phyloP scores from a whole-genome alignment of 2,113 vertebrate genomes.

The Mus pahari region DNA sequence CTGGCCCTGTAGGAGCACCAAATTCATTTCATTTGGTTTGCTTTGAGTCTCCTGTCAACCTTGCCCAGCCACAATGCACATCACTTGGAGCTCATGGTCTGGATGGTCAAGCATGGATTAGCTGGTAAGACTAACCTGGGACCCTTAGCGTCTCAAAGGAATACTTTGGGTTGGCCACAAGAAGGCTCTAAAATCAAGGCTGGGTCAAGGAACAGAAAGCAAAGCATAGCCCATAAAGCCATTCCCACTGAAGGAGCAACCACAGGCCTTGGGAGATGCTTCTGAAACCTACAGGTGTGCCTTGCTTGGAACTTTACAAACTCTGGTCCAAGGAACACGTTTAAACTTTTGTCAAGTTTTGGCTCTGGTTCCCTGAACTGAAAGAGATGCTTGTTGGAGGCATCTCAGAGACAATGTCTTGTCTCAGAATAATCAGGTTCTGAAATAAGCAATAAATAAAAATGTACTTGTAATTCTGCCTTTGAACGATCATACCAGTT shows the following conservation, averaged over 20 bases:
- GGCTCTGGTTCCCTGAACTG: neutral
- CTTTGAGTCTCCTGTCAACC: neutral
- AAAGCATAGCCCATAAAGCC: accelerated
- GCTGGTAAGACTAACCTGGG: no score
- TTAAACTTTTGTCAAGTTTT: neutral
- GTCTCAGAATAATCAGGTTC: neutral
- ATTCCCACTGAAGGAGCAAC: neutral
- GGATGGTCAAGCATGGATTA: no score
- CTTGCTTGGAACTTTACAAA: neutral
- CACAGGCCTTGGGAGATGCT: neutral
- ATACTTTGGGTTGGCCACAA: neutral
- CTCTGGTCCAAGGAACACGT: neutral
- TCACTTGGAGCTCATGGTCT: no score
- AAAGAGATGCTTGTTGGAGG: neutral
- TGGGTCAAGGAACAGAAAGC: neutral
- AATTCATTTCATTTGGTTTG: neutral
- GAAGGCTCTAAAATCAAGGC: neutral
- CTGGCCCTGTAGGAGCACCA: neutral
- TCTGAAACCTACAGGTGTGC: conserved; percentile 1
- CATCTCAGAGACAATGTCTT: neutral
- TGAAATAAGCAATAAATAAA: neutral
- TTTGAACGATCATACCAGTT: neutral
- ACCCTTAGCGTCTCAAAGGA: neutral
- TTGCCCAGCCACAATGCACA: no score
- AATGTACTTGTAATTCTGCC: neutral